A percentile compares a stretch with the other conserved stretches of the same genome.
phyloP scores from a whole-genome alignment of 2,113 vertebrate genomes.

The Thinocorus orbignyianus region DNA sequence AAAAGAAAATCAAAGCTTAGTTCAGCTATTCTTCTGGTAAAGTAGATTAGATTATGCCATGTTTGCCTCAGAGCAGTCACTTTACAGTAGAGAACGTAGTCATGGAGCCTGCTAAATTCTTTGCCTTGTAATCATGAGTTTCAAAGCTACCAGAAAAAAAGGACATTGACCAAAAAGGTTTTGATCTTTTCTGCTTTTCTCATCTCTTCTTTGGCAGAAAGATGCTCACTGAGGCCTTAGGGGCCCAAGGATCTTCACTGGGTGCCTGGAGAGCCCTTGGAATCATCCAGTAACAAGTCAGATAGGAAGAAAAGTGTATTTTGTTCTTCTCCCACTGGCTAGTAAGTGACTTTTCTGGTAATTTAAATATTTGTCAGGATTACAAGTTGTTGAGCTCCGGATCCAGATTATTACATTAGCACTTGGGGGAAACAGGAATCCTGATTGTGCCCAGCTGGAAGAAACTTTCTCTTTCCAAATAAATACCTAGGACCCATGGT shows the following conservation, averaged over 20 bases:
- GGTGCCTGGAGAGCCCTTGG: background rate
- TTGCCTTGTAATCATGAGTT: background rate
- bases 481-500: background rate
- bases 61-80: background rate
- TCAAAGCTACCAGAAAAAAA: background rate
- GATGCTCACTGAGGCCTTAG: fast-evolving
- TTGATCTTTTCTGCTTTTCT: background rate
- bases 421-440: background rate
- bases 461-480: background rate
- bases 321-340: background rate
- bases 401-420: background rate
- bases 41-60: background rate
- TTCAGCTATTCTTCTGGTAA: background rate
- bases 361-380: background rate
- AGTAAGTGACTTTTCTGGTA: background rate
- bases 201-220: background rate
- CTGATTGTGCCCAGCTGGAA: background rate
- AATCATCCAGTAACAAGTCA: background rate
- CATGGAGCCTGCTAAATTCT: background rate
- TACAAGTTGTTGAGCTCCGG: background rate
- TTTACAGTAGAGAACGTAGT: background rate
- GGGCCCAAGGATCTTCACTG: background rate
- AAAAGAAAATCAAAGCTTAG: conserved; percentile 22
- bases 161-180: background rate
- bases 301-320: background rate